Conservation (phyloP, 2,113 vertebrate genomes). For the Antigone vipio region DNA sequence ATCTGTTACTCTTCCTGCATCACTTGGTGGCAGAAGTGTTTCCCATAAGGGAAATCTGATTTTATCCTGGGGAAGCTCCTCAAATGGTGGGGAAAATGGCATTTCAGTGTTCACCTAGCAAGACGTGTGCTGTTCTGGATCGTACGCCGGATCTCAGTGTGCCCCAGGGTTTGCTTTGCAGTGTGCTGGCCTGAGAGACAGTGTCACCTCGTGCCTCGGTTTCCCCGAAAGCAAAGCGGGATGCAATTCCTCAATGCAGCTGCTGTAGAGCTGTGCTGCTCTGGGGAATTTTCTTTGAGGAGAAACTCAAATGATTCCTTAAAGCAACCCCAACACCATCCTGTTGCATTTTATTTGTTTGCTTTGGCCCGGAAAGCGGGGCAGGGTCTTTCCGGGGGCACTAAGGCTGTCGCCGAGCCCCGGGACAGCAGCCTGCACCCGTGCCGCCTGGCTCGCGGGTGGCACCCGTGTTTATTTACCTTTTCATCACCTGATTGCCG, state of each 20-base stretch:
- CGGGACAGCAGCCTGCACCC: not conserved
- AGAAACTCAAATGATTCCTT: not conserved
- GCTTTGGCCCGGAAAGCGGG: not conserved
- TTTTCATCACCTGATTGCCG: not conserved
- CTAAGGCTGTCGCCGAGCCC: not conserved
- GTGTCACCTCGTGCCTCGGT: not conserved
- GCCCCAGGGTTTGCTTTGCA: not conserved
- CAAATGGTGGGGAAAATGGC: not conserved
- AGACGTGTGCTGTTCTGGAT: not conserved
- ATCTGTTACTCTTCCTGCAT: not conserved
- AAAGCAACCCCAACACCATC: fast-evolving
- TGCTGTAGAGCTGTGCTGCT: not conserved
- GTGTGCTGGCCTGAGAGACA: fast-evolving
- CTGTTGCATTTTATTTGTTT: not conserved
- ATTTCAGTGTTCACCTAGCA: not conserved
- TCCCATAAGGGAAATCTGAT: not conserved
- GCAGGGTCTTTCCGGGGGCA: not conserved
- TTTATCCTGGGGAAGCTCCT: not conserved
- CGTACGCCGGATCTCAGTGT: fast-evolving
- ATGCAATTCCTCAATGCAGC: fast-evolving
- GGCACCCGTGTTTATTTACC: slow-evolving; percentile 27
- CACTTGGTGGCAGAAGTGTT: not conserved
- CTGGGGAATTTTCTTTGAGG: not conserved
- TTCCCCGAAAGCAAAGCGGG: not conserved
- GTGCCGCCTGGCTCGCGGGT: not conserved